These are phyloP conservation scores for Natrix natrix DNA, from an alignment of 2,797 vertebrate genomes.

Conservation along the genomic window DNA sequence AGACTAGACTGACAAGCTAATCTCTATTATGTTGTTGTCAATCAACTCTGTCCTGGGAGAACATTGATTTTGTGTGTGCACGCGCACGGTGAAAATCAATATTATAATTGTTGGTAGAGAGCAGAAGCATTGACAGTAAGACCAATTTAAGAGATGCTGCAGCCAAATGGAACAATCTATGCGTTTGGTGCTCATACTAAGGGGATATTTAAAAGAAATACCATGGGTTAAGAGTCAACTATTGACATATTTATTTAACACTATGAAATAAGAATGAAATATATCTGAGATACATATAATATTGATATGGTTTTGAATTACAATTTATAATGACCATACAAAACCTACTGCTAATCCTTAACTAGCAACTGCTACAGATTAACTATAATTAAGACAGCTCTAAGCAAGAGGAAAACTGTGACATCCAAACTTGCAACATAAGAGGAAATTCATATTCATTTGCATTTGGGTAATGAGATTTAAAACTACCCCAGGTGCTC, in stretches of 20 bases:
- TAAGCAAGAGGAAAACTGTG: slow-evolving; percentile 35
- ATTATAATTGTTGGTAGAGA: slow-evolving; percentile 47
- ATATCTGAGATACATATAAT: slow-evolving; percentile 13
- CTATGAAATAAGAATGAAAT: slow-evolving; percentile 30
- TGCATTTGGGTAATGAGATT: slow-evolving; percentile 25
- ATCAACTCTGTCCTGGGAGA: slow-evolving; percentile 40
- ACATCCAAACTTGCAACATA: slow-evolving; percentile 42
- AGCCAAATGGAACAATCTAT: slow-evolving; percentile 14
- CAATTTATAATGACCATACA: slow-evolving; percentile 51
- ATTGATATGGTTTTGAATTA: slow-evolving; percentile 45
- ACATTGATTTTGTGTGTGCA: slow-evolving; percentile 5
- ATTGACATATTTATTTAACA: slow-evolving; percentile 35
- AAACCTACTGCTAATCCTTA: slow-evolving; percentile 49
- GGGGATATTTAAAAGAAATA: slow-evolving; percentile 34
- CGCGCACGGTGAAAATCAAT: slow-evolving; percentile 42
- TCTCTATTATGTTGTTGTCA: slow-evolving; percentile 39
- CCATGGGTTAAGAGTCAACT: slow-evolving; percentile 58
- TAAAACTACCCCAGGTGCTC: slow-evolving; percentile 3
- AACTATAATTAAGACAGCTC: slow-evolving; percentile 20
- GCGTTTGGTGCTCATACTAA: slow-evolving; percentile 32
- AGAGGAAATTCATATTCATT: slow-evolving; percentile 33
- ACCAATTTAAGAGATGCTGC: slow-evolving; percentile 39
- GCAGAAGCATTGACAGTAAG: slow-evolving; percentile 31
- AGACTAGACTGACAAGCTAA: slow-evolving; percentile 7
- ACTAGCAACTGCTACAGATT: slow-evolving; percentile 50